Percentiles rank a stretch among this genome's conserved stretches.
These are phyloP conservation scores for Eupithecia vulgata DNA, from an alignment of 2,888 invertebrate genomes.

Conservation along the genomic window DNA sequence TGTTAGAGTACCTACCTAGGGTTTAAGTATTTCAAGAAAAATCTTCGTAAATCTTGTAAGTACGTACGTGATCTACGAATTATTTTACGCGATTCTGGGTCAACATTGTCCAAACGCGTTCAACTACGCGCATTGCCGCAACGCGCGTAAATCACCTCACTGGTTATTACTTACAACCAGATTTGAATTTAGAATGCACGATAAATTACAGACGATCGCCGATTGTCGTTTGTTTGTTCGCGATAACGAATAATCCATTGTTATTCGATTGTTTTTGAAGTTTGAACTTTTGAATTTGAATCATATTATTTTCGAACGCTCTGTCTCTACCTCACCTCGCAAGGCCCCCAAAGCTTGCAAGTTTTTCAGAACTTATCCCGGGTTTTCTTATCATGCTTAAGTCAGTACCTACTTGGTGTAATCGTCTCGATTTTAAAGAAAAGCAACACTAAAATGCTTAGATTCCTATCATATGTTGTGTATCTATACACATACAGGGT, in stretches of 20 bases:
- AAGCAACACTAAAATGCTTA: too few species aligned
- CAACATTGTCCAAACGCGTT: conserved; percentile 68
- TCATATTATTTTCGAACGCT: background rate
- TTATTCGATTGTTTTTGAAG: background rate
- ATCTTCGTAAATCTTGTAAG: too few species aligned
- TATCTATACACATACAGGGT: too few species aligned
- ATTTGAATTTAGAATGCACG: conserved; percentile 44
- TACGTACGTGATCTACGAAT: conserved; percentile 11
- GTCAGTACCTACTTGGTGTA: too few species aligned
- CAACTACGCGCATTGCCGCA: conserved; percentile 47
- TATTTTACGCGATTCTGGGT: conserved; percentile 56
- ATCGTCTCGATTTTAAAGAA: too few species aligned
- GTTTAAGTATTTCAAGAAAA: background rate
- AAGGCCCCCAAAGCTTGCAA: background rate
- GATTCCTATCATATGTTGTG: too few species aligned
- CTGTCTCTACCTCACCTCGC: background rate
- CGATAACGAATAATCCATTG: conserved; percentile 11
- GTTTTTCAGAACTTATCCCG: background rate
- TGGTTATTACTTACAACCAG: conserved; percentile 44
- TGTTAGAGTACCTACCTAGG: background rate
- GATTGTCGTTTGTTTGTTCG: conserved; percentile 35
- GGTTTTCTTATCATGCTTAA: too few species aligned
- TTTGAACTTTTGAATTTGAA: background rate
- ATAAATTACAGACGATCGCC: conserved; percentile 37
- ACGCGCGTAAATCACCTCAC: conserved; percentile 42